Evolutionary conservation across 2,888 invertebrate species (phyloP), one percentile per base, ranked within the genome.

Genomic region (Marronus borbonicus): DNA sequence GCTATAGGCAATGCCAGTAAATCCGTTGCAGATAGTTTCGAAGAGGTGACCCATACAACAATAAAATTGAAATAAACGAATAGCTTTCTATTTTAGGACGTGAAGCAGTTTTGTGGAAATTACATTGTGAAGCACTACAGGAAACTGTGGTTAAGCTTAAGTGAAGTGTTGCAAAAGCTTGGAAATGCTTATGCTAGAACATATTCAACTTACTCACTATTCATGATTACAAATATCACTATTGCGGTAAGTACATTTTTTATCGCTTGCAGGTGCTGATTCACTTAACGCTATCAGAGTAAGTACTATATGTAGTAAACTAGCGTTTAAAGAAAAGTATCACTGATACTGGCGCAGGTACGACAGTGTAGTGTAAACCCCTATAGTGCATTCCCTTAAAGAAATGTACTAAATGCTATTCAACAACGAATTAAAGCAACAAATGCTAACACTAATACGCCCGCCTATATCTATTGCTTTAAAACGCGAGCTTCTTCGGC

Each of bases 121-220:
- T 89, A 88, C 75, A 86, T 93, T 80, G 90, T 93, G 80, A 90
- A 91, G 3, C 91, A 92, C 24, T 93, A 93, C 84, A 90, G 93
- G 76, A 90, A 88, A 80, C 85, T 93, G 31, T 93, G 93, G 93
- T 87, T 93, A 49, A 92, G 92, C 83, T 88, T 93, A 1, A 93
- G 93, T 66, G 93, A 93, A 84, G 87, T 92, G n/a, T 86, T 93
- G 17, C 93, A 93, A 84, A 89, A 90, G 20, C 87, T 93, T 8
- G 93, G 93, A 10, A 93, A 93, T 83, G 93, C 93, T 1, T 93
- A 93, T 82, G 92, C 93, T 0, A 88, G 93, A 69, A 93, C 93
- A 0, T 93, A 93, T 85, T 92, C 93, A 0, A 92, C 92, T 0
- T 93, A 93, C 85, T 92, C 91, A 77, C 87, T 93, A 49, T 93